A percentile compares a stretch with the other conserved stretches of the same genome.
phyloP scores from a whole-genome alignment of 1,140 invertebrate species.

The Spodoptera frugiperda region DNA sequence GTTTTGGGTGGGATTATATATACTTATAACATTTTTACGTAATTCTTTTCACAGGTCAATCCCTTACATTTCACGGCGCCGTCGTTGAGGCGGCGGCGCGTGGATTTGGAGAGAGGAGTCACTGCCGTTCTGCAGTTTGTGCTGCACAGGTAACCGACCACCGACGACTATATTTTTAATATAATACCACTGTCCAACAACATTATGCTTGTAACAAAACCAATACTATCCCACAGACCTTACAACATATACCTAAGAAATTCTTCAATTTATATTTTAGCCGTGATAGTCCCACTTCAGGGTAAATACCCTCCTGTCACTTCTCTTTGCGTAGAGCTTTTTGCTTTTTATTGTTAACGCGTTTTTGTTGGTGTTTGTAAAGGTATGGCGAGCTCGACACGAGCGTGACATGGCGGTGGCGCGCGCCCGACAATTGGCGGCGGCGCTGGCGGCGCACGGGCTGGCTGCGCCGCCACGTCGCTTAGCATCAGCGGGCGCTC shows the following conservation, averaged over 20 bases:
- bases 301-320: too few species aligned
- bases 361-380: constrained; percentile 55
- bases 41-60: constrained; percentile 90
- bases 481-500: constrained; percentile 76
- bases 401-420: constrained; percentile 94
- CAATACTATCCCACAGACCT: too few species aligned
- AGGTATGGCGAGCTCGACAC: constrained; percentile 95
- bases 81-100: constrained; percentile 91
- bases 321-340: too few species aligned
- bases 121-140: constrained; percentile 77
- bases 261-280: too few species aligned
- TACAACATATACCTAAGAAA: too few species aligned
- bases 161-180: too few species aligned
- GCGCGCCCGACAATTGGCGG: constrained; percentile 93
- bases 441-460: constrained; percentile 93
- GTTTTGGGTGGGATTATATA: too few species aligned
- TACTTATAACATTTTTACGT: background rate
- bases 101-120: constrained; percentile 72
- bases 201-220: too few species aligned
- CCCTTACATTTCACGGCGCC: constrained; percentile 94
- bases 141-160: constrained; percentile 70
- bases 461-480: constrained; percentile 90
- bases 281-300: too few species aligned
- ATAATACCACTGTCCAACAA: too few species aligned
- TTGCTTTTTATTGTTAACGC: background rate